phyloP scores from a whole-genome alignment of 2,888 invertebrate genomes.

The Podotricha telesiphe region DNA sequence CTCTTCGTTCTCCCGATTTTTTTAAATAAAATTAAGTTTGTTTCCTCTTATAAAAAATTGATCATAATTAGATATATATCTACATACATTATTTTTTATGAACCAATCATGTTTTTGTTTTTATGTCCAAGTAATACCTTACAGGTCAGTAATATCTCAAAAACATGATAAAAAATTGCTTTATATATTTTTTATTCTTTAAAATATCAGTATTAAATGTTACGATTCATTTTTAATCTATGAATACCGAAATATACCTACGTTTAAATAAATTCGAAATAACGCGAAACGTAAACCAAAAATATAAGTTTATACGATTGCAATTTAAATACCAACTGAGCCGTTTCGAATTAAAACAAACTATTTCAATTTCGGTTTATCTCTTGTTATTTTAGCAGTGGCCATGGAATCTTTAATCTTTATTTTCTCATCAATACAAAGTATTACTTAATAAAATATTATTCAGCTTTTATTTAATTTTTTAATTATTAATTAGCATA shows the following conservation, averaged over 20 bases:
- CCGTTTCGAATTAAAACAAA: constrained; percentile 21
- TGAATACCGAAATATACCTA: not conserved
- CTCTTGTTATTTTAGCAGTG: constrained; percentile 23
- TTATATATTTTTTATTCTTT: not conserved
- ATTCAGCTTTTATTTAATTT: not conserved
- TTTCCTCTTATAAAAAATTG: too few relatives aligned
- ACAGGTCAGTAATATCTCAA: too few relatives aligned
- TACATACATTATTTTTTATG: too few relatives aligned
- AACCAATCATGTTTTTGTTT: too few relatives aligned
- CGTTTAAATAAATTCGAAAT: constrained; percentile 1
- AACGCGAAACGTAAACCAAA: constrained; percentile 12
- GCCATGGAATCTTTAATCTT: constrained; percentile 11
- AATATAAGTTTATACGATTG: constrained; percentile 21
- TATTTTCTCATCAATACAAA: constrained; percentile 18
- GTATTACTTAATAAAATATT: constrained; percentile 8
- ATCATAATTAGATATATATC: too few relatives aligned
- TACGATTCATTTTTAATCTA: constrained; percentile 3
- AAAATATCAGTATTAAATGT: not conserved
- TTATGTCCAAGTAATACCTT: too few relatives aligned
- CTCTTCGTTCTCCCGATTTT: too few relatives aligned
- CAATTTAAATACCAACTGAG: constrained; percentile 22
- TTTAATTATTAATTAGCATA: not conserved
- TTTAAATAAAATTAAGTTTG: too few relatives aligned
- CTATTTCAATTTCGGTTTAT: constrained; percentile 28
- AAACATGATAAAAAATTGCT: too few relatives aligned